Percentiles rank a stretch among this genome's conserved stretches.
phyloP scores from a whole-genome alignment of 2,113 vertebrate species.

The Chionodraco myersi region DNA sequence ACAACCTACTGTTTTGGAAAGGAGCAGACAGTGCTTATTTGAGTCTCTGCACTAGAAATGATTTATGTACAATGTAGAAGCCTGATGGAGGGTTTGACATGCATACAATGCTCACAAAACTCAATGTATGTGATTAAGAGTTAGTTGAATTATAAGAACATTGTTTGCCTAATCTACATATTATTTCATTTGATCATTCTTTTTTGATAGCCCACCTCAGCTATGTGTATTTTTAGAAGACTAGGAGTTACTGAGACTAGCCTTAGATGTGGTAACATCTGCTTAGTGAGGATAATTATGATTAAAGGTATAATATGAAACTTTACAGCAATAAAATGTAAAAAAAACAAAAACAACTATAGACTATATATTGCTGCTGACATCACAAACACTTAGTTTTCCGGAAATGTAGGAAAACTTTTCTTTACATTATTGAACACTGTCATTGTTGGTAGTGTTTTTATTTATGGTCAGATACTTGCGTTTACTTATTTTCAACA shows the following conservation, averaged over 20 bases:
- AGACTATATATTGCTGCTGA: too few species aligned
- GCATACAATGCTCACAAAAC: neutral
- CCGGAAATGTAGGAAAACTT: too few species aligned
- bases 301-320: neutral
- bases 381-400: neutral
- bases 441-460: neutral
- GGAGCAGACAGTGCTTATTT: slow-evolving; percentile 34
- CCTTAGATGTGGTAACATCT: neutral
- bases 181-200: slow-evolving; percentile 1
- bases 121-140: neutral
- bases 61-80: slow-evolving; percentile 3
- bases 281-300: neutral
- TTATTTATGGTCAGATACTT: neutral
- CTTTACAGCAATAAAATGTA: too few species aligned
- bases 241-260: neutral
- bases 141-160: neutral
- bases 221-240: neutral
- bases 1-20: slow-evolving; percentile 54
- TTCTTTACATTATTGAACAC: neutral
- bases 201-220: slow-evolving; percentile 3
- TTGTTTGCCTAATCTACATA: neutral
- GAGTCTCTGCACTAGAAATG: slow-evolving; percentile 26
- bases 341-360: too few species aligned
- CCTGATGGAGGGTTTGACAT: neutral
- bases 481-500: too few species aligned